Percentiles rank a stretch among this genome's conserved stretches.
Evolutionary conservation across 2,797 vertebrate genomes (phyloP).

Genomic region (Lutjanus campechanus): DNA sequence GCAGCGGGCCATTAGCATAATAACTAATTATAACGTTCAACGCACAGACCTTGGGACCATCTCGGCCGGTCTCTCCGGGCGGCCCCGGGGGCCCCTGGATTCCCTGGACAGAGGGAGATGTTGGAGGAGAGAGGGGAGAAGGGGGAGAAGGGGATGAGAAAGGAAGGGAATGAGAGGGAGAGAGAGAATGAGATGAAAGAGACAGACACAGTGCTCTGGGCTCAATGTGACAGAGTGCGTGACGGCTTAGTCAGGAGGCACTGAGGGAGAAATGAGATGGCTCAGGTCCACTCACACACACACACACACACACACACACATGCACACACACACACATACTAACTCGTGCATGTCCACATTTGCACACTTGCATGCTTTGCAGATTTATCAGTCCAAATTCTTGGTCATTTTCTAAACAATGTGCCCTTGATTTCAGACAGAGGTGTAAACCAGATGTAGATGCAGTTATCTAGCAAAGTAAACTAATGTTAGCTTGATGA

Average conservation of each 20-base stretch:
- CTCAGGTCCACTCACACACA: constrained; percentile 54
- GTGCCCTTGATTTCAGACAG: background rate
- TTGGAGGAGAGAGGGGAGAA: constrained; percentile 33
- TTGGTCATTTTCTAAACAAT: background rate
- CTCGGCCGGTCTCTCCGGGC: constrained; percentile 77
- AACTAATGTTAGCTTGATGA: background rate
- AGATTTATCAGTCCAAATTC: background rate
- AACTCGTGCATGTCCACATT: constrained; percentile 1
- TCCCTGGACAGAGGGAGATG: constrained; percentile 70
- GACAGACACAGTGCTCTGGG: constrained; percentile 64
- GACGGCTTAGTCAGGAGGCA: constrained; percentile 74
- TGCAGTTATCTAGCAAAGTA: background rate
- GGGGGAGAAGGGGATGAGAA: constrained; percentile 32
- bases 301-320: constrained; percentile 16
- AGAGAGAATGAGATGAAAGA: constrained; percentile 72
- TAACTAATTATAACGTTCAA: constrained; percentile 76
- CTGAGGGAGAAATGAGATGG: constrained; percentile 72
- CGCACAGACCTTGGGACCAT: constrained; percentile 82
- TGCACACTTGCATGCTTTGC: constrained; percentile 3
- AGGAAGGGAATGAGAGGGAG: constrained; percentile 29
- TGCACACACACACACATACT: constrained; percentile 8
- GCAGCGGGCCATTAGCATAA: constrained; percentile 74
- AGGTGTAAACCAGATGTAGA: background rate
- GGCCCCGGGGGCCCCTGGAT: constrained; percentile 71
- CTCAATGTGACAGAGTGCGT: constrained; percentile 72